phyloP scores from a whole-genome alignment of 1,140 invertebrate species.

The Harpegnathos saltator region DNA sequence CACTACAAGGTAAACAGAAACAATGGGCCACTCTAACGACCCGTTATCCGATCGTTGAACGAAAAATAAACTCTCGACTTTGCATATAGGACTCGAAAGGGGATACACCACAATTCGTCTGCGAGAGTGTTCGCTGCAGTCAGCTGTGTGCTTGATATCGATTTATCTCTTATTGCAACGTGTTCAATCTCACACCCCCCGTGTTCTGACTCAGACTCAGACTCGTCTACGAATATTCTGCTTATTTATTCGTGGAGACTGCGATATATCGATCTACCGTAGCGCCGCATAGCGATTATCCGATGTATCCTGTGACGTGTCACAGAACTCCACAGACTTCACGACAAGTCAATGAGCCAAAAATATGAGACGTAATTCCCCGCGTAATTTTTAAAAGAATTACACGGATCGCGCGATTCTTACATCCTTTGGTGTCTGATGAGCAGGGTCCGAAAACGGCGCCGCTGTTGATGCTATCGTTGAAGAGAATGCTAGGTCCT shows the following conservation, averaged over 20 bases:
- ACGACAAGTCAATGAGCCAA: background rate
- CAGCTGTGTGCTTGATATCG: background rate
- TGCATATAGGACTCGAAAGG: background rate
- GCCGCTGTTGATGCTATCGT: slow-evolving; percentile 88
- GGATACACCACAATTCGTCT: background rate
- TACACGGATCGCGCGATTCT: slow-evolving; percentile 74
- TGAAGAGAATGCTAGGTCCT: slow-evolving; percentile 93
- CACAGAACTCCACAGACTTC: slow-evolving; percentile 16
- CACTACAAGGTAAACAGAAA: background rate
- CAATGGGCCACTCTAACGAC: too few relatives aligned
- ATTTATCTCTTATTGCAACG: background rate
- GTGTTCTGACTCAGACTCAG: slow-evolving; percentile 18
- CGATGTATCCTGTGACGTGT: slow-evolving; percentile 4
- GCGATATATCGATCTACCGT: slow-evolving; percentile 25
- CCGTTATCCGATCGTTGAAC: too few relatives aligned
- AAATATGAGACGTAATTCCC: background rate
- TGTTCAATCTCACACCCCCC: too few relatives aligned
- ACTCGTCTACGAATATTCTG: background rate
- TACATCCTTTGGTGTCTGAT: slow-evolving; percentile 89
- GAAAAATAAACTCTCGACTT: background rate
- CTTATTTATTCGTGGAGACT: slow-evolving; percentile 23
- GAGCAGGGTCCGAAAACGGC: slow-evolving; percentile 92
- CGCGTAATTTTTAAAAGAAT: too few relatives aligned
- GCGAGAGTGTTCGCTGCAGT: background rate
- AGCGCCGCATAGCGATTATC: background rate